These are phyloP conservation scores for Antheraea assamensis DNA, from an alignment of 2,888 invertebrate genomes.

Conservation along the genomic window DNA sequence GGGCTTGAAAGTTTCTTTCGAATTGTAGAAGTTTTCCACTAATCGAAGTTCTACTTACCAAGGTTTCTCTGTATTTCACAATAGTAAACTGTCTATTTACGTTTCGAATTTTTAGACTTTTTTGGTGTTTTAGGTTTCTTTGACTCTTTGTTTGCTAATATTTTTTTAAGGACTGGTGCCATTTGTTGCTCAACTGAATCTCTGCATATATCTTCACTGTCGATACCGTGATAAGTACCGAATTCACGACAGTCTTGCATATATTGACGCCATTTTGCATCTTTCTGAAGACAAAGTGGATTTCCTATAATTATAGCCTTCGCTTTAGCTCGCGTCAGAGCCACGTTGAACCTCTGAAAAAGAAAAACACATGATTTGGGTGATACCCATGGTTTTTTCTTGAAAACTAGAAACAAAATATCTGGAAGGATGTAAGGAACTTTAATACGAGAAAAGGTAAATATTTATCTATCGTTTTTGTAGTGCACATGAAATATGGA, in stretches of 20 bases:
- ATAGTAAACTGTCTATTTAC: background rate
- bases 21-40: no score
- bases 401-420: background rate
- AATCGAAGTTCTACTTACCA: no score
- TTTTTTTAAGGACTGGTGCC: background rate
- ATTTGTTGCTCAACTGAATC: background rate
- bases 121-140: background rate
- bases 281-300: constrained; percentile 65
- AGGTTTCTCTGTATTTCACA: background rate
- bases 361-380: background rate
- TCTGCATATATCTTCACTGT: constrained; percentile 22
- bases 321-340: constrained; percentile 87
- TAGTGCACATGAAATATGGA: no score
- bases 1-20: background rate
- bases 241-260: constrained; percentile 59
- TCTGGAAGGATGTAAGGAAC: no score
- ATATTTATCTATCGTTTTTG: no score
- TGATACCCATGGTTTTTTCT: background rate
- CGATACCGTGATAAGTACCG: constrained; percentile 57
- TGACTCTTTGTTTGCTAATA: background rate
- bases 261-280: constrained; percentile 59
- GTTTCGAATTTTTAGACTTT: constrained; percentile 11
- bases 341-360: constrained; percentile 88
- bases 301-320: constrained; percentile 84
- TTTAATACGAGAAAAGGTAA: no score